phyloP scores from a whole-genome alignment of 53 echinoderm and acorn worm species.

The Astropecten irregularis region DNA sequence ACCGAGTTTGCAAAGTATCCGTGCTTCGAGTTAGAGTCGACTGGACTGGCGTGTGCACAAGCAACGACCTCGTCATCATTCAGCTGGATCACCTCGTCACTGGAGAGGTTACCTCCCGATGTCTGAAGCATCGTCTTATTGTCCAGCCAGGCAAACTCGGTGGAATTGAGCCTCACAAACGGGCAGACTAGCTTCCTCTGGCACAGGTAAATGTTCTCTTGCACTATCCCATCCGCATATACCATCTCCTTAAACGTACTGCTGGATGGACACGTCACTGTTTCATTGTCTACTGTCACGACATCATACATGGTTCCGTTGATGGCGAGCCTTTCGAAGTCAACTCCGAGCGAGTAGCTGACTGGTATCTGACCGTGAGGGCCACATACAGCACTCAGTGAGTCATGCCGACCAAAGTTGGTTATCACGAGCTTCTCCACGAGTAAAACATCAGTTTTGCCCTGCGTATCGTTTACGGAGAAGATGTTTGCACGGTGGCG shows the following conservation, averaged over 20 bases:
- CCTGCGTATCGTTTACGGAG: too few relatives aligned
- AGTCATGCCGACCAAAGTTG: not conserved
- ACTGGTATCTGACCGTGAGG: not conserved
- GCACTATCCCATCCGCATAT: too few relatives aligned
- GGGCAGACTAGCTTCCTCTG: not conserved
- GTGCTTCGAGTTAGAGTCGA: too few relatives aligned
- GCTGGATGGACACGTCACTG: not conserved
- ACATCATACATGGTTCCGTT: not conserved
- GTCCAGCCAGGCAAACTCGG: not conserved
- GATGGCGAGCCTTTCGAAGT: not conserved
- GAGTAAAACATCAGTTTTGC: not conserved
- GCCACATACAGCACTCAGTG: not conserved
- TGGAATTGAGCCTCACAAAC: not conserved
- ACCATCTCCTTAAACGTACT: not conserved
- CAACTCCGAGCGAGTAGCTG: not conserved
- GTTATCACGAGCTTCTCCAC: not conserved
- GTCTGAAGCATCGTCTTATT: not conserved
- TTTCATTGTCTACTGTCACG: not conserved
- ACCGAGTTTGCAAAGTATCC: not conserved
- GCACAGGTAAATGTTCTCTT: not conserved
- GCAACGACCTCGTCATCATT: not conserved
- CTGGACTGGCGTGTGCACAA: too few relatives aligned
- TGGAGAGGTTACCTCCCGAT: not conserved
- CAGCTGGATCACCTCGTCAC: not conserved
- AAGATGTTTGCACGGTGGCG: too few relatives aligned